Evolutionary conservation across 1,140 invertebrate genomes (phyloP).

Genomic region (Lepeophtheirus salmonis): DNA sequence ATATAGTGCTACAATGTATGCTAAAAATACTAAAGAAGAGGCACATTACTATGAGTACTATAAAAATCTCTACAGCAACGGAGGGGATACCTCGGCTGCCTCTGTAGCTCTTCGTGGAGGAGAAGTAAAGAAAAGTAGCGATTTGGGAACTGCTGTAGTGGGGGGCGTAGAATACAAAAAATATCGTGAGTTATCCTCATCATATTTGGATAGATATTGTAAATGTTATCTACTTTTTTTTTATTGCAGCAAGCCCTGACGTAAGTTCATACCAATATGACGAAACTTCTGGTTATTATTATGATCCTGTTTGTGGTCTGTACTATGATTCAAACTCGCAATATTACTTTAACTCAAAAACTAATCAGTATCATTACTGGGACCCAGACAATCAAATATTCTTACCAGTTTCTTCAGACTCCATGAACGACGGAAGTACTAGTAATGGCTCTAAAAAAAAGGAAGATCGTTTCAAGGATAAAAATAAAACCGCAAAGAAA

Average conservation of each 20-base stretch:
- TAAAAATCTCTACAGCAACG: slow-evolving; percentile 51
- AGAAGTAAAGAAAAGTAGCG: not conserved
- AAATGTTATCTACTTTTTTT: not conserved
- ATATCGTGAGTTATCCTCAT: slow-evolving; percentile 16
- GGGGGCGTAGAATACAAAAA: slow-evolving; percentile 22
- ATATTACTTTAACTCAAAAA: slow-evolving; percentile 77
- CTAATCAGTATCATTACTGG: slow-evolving; percentile 86
- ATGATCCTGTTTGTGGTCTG: slow-evolving; percentile 71
- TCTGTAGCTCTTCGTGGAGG: not conserved
- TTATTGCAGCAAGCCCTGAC: slow-evolving; percentile 29
- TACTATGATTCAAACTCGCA: slow-evolving; percentile 91
- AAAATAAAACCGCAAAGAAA: slow-evolving; percentile 92
- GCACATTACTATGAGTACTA: slow-evolving; percentile 55
- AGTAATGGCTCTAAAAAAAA: slow-evolving; percentile 28
- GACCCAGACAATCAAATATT: slow-evolving; percentile 61
- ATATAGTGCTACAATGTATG: slow-evolving; percentile 54
- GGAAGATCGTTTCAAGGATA: slow-evolving; percentile 44
- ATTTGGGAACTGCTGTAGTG: slow-evolving; percentile 20
- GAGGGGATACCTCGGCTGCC: not conserved
- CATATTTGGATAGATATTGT: no score
- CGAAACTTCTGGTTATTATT: slow-evolving; percentile 86
- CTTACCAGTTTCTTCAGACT: slow-evolving; percentile 37
- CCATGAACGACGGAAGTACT: slow-evolving; percentile 14
- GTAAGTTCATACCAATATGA: slow-evolving; percentile 80
- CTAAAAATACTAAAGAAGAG: slow-evolving; percentile 49